Evolutionary conservation across 35 echinoderm and acorn worm species (phyloP), one percentile per base, ranked within the genome.

Genomic region (Ophioderma brevispina): DNA sequence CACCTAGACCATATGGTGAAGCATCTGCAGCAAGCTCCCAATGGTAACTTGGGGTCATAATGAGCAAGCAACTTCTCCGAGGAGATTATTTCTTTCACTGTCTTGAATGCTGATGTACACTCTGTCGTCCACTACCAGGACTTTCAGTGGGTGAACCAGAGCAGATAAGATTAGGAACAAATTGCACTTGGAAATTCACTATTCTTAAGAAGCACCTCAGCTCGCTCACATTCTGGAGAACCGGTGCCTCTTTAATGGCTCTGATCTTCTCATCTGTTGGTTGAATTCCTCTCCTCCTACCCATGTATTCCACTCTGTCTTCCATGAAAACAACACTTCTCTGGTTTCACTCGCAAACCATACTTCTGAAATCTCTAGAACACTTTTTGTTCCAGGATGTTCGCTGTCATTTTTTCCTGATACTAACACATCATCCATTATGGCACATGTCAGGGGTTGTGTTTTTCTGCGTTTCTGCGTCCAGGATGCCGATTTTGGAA

Each of bases 301-400:
- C 91, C 77, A 89, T 36, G 79, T 84, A 93, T 33, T 38, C 25
- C 28, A 93, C 40, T n/a, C 64, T 78, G 19, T 34, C 18, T 18
- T 92, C 37, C 75, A 87, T 80, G 40, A n/a, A 87, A 87, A 19
- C 49, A 35, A 75, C 90, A 92, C 40, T 91, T 91, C 21, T 78
- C 31, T 32, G 92, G 8, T 38, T 93, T 93, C 10, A 93, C 76
- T 59, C 85, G 70, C 8, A 93, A 31, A 4, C 81, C 28, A 79
- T 89, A 90, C 87, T 94, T 84, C 63, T 81, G 15, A 21, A 94
- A 89, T 0, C 90, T 85, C 32, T 77, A 25, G n/a, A 92, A 92
- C 32, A 92, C 81, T 18, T 25, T n/a, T 33, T 81, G 32, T 76
- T 79, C 46, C 30, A 37, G 43, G 78, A 78, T 94, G 93, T 41